Conservation (phyloP, 2,888 invertebrate species). For the Drosophila imparisetae region DNA sequence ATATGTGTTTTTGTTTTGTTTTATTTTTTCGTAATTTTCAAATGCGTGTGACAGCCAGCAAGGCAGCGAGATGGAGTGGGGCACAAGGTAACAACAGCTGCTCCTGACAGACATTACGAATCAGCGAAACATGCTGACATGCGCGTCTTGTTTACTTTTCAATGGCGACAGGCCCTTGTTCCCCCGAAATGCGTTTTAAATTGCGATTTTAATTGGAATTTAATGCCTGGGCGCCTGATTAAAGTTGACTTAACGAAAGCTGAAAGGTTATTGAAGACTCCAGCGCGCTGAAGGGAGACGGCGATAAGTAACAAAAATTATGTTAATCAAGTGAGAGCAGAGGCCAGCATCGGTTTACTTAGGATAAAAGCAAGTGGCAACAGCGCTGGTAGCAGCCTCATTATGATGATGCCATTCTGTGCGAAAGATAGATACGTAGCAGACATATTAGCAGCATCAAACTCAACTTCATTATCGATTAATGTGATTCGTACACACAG, state of each 20-base stretch:
- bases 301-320: conserved; percentile 49
- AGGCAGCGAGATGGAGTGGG: not conserved
- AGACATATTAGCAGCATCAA: conserved; percentile 22
- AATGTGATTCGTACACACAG: conserved; percentile 21
- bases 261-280: conserved; percentile 27
- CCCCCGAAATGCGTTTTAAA: conserved; percentile 56
- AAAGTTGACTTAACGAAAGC: conserved; percentile 56
- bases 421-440: conserved; percentile 5
- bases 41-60: conserved; percentile 49
- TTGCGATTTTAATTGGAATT: conserved; percentile 73
- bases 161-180: not conserved
- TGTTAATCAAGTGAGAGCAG: conserved; percentile 61
- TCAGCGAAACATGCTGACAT: conserved; percentile 60
- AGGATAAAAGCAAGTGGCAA: conserved; percentile 15
- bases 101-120: conserved; percentile 71
- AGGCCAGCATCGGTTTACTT: conserved; percentile 12
- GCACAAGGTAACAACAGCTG: conserved; percentile 61
- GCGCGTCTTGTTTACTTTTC: conserved; percentile 53
- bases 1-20: conserved; percentile 35
- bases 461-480: conserved; percentile 74
- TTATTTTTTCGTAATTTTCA: conserved; percentile 51
- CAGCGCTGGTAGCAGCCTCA: conserved; percentile 48
- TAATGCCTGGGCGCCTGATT: conserved; percentile 64
- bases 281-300: not conserved
- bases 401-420: conserved; percentile 63